Evolutionary conservation across 2,113 vertebrate genomes (phyloP).

Genomic region (Astur gentilis): DNA sequence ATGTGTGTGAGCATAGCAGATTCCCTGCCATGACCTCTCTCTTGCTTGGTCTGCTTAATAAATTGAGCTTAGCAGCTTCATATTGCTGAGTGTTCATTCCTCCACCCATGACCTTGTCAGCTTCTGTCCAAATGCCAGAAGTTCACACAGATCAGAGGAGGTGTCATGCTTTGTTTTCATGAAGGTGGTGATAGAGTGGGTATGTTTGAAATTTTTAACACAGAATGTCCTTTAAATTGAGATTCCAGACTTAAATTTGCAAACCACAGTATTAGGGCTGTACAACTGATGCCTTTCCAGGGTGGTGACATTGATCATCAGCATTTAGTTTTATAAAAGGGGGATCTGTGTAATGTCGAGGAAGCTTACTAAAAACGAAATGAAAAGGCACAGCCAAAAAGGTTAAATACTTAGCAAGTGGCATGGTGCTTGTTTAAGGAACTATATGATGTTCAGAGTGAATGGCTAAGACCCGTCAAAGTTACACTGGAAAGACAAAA

Average conservation of each 20-base stretch:
- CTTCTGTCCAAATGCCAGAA: background rate
- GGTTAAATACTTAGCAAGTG: background rate
- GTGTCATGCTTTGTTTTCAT: background rate
- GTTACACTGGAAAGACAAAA: background rate
- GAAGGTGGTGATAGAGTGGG: background rate
- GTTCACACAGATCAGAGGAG: background rate
- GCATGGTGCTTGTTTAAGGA: background rate
- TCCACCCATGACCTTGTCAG: fast-evolving
- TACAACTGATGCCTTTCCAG: background rate
- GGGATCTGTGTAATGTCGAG: fast-evolving
- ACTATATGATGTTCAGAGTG: background rate
- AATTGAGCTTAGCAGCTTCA: fast-evolving
- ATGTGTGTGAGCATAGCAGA: background rate
- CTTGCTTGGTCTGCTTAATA: background rate
- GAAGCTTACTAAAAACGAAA: background rate
- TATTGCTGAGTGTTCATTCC: background rate
- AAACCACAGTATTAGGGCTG: fast-evolving
- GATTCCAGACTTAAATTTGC: background rate
- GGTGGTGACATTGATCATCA: background rate
- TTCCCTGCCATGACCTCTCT: no score
- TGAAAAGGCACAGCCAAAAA: background rate
- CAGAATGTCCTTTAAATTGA: background rate
- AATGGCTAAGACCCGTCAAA: background rate
- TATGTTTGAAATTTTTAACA: background rate
- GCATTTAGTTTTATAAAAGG: background rate